Evolutionary conservation across 2,113 vertebrate species (phyloP).

Genomic region (Crocuta crocuta): DNA sequence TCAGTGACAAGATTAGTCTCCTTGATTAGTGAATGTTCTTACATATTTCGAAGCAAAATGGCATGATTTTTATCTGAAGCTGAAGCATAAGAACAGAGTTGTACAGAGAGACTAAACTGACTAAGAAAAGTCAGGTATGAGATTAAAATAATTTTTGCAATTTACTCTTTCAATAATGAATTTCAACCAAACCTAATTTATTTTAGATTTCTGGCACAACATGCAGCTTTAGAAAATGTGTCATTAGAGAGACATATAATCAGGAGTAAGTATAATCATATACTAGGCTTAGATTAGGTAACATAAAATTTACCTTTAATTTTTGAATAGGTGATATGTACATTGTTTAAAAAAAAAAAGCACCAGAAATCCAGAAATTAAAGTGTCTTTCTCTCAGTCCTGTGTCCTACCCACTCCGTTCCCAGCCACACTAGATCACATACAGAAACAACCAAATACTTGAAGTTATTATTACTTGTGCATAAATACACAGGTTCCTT

Average conservation of each 20-base stretch:
- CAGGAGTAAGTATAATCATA: background rate
- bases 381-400: background rate
- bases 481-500: background rate
- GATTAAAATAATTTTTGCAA: background rate
- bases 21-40: conserved; percentile 33
- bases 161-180: background rate
- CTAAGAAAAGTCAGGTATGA: conserved; percentile 37
- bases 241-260: background rate
- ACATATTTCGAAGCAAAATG: conserved; percentile 46
- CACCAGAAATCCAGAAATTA: background rate
- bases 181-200: background rate
- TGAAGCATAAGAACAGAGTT: background rate
- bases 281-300: background rate
- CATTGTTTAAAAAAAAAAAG: background rate
- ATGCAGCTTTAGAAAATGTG: background rate
- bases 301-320: background rate
- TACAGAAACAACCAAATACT: background rate
- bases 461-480: background rate
- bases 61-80: conserved; percentile 59
- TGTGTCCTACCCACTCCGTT: background rate
- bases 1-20: conserved; percentile 49
- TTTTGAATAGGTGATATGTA: background rate
- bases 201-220: conserved; percentile 16
- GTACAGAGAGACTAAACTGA: background rate
- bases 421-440: background rate